phyloP scores from a whole-genome alignment of 1,140 invertebrate genomes.

The Triops longicaudatus region DNA sequence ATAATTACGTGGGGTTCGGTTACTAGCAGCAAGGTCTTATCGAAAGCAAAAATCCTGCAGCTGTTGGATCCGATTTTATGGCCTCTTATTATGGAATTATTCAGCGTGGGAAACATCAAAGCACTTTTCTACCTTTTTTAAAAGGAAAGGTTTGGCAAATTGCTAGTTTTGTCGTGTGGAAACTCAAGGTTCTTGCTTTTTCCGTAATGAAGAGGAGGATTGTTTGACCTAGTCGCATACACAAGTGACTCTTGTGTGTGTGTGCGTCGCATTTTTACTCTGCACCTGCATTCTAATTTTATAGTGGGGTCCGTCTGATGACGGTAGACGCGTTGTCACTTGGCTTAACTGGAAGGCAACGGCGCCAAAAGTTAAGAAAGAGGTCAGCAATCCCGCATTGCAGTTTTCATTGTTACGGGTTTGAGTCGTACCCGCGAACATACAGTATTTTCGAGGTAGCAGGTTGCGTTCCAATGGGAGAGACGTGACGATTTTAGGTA shows the following conservation, averaged over 20 bases:
- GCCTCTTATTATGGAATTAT: too few species aligned
- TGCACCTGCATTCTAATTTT: background rate
- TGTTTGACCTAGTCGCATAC: constrained; percentile 4
- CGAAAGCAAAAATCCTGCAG: too few species aligned
- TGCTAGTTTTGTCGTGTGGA: background rate
- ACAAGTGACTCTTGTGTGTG: background rate
- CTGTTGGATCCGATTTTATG: too few species aligned
- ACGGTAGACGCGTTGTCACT: background rate
- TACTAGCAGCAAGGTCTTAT: too few species aligned
- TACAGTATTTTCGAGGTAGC: too few species aligned
- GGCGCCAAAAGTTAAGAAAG: background rate
- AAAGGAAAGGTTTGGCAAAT: background rate
- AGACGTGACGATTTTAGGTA: background rate
- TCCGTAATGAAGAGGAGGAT: background rate
- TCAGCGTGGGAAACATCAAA: too few species aligned
- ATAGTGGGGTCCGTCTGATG: background rate
- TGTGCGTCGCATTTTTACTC: background rate
- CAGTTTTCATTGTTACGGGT: background rate
- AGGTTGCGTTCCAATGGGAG: background rate
- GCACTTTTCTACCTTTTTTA: too few species aligned
- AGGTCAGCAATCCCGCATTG: background rate
- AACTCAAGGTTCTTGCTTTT: background rate
- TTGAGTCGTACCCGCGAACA: background rate
- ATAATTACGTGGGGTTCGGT: too few species aligned
- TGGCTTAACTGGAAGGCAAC: background rate